Evolutionary conservation across 2,888 invertebrate genomes (phyloP).

Genomic region (Pristionchus exspectatus): DNA sequence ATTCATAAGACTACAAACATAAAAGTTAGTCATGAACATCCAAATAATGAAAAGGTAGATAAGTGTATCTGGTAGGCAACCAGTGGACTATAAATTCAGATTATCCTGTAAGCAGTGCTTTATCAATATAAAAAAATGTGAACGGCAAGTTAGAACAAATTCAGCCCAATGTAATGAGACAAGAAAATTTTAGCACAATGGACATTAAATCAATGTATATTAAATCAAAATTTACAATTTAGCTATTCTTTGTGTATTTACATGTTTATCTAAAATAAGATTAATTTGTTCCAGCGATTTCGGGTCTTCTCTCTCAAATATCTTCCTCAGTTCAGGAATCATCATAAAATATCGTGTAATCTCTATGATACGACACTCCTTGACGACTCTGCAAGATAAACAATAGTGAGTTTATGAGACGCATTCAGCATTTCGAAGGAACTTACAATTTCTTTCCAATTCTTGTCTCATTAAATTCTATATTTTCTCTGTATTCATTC

Average conservation of each 20-base stretch:
- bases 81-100: no score
- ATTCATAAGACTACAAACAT: background rate
- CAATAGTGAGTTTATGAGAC: background rate
- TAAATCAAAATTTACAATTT: no score
- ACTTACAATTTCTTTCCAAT: background rate
- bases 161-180: no score
- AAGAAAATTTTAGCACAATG: no score
- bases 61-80: no score
- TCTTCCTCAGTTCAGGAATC: background rate
- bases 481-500: background rate
- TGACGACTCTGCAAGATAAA: background rate
- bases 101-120: no score
- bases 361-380: background rate
- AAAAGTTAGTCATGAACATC: no score
- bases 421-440: background rate
- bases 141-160: no score
- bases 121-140: no score
- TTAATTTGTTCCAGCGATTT: background rate
- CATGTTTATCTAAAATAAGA: background rate
- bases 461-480: background rate
- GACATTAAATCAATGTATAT: no score
- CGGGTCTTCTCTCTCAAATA: background rate
- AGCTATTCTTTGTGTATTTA: no score
- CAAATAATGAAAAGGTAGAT: no score
- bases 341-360: background rate